phyloP scores from a whole-genome alignment of 1,140 invertebrate genomes.

The Ridgeia piscesae region DNA sequence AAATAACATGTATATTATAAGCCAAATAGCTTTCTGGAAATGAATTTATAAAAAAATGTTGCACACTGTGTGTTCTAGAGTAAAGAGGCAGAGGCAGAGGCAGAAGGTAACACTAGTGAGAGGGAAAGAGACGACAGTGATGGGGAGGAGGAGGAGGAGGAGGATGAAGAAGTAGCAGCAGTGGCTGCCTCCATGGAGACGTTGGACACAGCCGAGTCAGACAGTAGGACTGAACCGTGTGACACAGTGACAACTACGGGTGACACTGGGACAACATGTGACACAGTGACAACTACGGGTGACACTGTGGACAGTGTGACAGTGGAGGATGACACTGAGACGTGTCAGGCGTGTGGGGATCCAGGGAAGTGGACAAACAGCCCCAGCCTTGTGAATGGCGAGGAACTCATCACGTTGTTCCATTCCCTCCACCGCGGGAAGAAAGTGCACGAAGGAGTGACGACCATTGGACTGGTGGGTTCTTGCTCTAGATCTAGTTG shows the following conservation, averaged over 20 bases:
- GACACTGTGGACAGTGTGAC: not conserved
- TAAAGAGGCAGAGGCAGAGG: not conserved
- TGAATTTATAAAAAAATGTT: not conserved
- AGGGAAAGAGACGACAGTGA: conserved; percentile 27
- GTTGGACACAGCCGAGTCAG: not conserved
- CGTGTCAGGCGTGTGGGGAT: not conserved
- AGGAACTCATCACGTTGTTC: conserved; percentile 67
- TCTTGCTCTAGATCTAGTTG: not conserved
- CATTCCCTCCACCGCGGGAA: conserved; percentile 63
- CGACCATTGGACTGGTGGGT: conserved; percentile 80
- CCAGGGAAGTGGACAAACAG: not conserved
- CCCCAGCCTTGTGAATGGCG: conserved; percentile 46
- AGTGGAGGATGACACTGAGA: not conserved
- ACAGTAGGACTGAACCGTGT: not conserved
- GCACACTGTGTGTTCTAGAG: not conserved
- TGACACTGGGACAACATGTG: not conserved
- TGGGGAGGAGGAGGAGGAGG: conserved; percentile 23
- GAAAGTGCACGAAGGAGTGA: conserved; percentile 64
- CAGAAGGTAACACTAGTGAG: not conserved
- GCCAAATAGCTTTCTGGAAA: too few species aligned
- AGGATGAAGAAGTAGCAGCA: not conserved
- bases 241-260: not conserved
- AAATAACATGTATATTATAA: not conserved
- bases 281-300: not conserved
- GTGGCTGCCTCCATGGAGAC: not conserved